These are phyloP conservation scores for Fundulus diaphanus DNA, from an alignment of 2,797 vertebrate species.

Conservation along the genomic window DNA sequence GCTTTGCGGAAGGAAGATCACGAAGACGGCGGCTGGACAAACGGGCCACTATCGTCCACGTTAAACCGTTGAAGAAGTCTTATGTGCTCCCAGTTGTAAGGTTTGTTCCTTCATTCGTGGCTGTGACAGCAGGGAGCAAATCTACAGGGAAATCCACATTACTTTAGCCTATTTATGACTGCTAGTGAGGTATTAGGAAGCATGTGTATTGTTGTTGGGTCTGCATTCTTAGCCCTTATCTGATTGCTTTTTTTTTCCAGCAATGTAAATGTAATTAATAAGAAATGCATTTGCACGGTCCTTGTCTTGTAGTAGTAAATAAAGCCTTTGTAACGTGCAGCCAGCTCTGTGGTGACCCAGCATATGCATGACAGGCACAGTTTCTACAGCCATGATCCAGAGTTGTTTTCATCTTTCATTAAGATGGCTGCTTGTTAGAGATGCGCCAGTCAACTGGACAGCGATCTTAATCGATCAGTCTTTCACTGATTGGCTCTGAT, in stretches of 20 bases:
- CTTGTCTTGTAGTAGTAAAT: background rate
- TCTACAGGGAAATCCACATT: background rate
- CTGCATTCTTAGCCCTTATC: background rate
- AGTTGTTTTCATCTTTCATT: constrained; percentile 8
- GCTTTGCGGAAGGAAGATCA: constrained; percentile 14
- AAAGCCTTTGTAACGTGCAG: background rate
- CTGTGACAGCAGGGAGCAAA: background rate
- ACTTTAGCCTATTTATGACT: background rate
- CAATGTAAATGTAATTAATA: background rate
- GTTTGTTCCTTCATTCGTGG: constrained; percentile 4
- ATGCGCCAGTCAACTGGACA: background rate
- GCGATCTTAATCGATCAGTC: background rate
- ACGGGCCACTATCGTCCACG: constrained; percentile 5
- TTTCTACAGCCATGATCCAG: constrained; percentile 24
- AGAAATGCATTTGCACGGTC: background rate
- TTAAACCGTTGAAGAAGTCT: constrained; percentile 16
- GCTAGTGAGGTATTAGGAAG: background rate
- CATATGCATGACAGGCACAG: background rate
- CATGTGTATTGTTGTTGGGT: background rate
- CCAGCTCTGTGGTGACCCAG: background rate
- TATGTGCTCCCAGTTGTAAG: background rate
- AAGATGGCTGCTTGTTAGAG: constrained; percentile 2
- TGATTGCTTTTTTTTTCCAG: background rate
- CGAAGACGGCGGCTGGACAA: background rate
- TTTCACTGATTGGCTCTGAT: background rate